Percentiles rank a stretch among this genome's conserved stretches.
phyloP scores from a whole-genome alignment of 2,797 vertebrate genomes.

The Myotis findleyi region DNA sequence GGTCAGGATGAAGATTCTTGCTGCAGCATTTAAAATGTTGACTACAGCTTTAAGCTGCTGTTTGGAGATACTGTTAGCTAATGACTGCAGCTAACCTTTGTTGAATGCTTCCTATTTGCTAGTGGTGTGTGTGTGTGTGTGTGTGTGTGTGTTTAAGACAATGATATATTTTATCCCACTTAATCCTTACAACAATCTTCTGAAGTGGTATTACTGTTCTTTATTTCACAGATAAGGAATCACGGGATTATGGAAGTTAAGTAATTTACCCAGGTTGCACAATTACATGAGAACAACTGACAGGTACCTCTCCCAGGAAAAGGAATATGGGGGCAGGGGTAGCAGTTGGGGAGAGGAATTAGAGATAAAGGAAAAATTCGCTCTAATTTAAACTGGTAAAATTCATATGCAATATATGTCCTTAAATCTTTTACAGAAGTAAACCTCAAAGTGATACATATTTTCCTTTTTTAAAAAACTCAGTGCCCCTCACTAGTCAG shows the following conservation, averaged over 20 bases:
- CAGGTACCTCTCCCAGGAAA: not conserved
- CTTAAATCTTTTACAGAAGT: not conserved
- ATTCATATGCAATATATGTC: not conserved
- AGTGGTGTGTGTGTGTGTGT: not conserved
- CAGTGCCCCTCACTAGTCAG: not conserved
- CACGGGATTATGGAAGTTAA: not conserved
- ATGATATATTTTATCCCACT: not conserved
- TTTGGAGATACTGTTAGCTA: not conserved
- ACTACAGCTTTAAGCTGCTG: not conserved
- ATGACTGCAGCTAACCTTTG: not conserved
- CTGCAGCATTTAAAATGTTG: not conserved
- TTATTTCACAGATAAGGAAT: not conserved
- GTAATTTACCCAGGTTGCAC: not conserved
- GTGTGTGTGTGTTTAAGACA: not conserved
- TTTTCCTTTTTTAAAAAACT: not conserved
- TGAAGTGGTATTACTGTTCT: not conserved
- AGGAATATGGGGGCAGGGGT: rapidly evolving
- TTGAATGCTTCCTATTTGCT: not conserved
- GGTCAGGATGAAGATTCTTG: not conserved
- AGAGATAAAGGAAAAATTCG: not conserved
- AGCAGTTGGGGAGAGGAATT: not conserved
- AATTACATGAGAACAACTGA: not conserved
- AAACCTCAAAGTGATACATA: not conserved
- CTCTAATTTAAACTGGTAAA: not conserved
- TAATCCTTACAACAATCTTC: not conserved